Evolutionary conservation across 2,888 invertebrate genomes (phyloP), one percentile per base, ranked within the genome.

Genomic region (Aquatica leii): DNA sequence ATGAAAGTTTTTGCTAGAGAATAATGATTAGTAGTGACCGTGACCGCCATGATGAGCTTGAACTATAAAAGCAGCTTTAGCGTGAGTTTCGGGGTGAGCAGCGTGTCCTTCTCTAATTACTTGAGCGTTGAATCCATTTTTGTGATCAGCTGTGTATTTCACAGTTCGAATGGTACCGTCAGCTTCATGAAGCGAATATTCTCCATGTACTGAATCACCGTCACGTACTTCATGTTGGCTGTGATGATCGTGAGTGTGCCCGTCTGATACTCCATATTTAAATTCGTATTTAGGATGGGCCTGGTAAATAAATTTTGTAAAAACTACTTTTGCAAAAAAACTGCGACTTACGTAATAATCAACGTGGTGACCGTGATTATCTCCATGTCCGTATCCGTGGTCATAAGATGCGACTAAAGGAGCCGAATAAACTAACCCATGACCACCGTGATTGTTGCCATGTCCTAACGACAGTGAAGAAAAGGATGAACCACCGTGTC

Each of bases 231-330:
- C 86, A 3, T 80, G 78, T 66, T 87, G 86, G 35, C 82, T 80
- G 69, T 87, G 86, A 66, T 85, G 83, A 71, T 86, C 86, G 6
- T 86, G 86, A 0, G 86, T 86, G 66, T 84, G 84, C 58, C 83
- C 83, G 60, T 87, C 86, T 2, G 85, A 84, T 54, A 87, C 86
- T 20, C 85, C 84, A 67, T 87, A 86, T 73, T 86, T 84, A 73
- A 85, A 86, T 74, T 85, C 84, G 73, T 87, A 86, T 79, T 85
- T 86, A 20, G 87, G 86, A 72, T 86, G 86, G 0, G 84, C 78
- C 80, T 80, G 55, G n/a, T n/a, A n/a, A n/a, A n/a, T n/a, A n/a
- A n/a, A n/a, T n/a, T n/a, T n/a, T n/a, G n/a, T n/a, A n/a, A n/a
- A n/a, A n/a, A n/a, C n/a, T n/a, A n/a, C n/a, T n/a, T n/a, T n/a